A percentile compares a stretch with the other conserved stretches of the same genome.
These are phyloP conservation scores for Neodiprion virginianus DNA, from an alignment of 1,140 invertebrate genomes.

Conservation along the genomic window DNA sequence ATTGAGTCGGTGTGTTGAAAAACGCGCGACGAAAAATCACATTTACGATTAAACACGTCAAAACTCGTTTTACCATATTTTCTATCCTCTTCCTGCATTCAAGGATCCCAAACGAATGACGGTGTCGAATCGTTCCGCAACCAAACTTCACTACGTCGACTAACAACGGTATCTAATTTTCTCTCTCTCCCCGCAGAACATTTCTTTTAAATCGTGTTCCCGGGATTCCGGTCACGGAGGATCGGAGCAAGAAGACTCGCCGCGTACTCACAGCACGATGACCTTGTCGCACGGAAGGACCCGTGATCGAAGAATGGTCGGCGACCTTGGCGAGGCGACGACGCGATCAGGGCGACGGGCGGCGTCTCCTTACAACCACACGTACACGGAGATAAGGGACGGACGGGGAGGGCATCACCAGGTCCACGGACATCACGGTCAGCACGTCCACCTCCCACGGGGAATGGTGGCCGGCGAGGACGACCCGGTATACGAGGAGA, in stretches of 20 bases:
- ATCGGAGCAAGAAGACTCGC: conserved; percentile 71
- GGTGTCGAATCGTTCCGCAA: too few species aligned
- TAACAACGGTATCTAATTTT: neutral
- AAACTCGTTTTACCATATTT: too few species aligned
- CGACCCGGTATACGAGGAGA: conserved; percentile 84
- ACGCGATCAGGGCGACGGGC: conserved; percentile 49
- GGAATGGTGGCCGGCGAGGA: conserved; percentile 59
- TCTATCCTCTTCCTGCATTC: too few species aligned
- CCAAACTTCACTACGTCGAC: too few species aligned
- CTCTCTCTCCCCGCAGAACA: conserved; percentile 66
- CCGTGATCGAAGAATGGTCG: conserved; percentile 43
- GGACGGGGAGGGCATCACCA: conserved; percentile 48
- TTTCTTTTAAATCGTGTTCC: conserved; percentile 75
- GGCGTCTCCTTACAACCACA: conserved; percentile 69
- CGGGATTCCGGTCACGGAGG: conserved; percentile 70
- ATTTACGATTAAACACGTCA: too few species aligned
- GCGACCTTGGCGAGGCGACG: conserved; percentile 32
- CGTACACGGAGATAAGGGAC: conserved; percentile 70
- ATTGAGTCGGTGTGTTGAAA: too few species aligned
- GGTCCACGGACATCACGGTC: conserved; percentile 43
- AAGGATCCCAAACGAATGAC: too few species aligned
- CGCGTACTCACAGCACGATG: conserved; percentile 63
- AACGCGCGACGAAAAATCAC: too few species aligned
- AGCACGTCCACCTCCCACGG: conserved; percentile 46
- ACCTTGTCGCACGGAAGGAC: conserved; percentile 52